Evolutionary conservation across 2,888 invertebrate genomes (phyloP).

Genomic region (Lasius fuliginosus): DNA sequence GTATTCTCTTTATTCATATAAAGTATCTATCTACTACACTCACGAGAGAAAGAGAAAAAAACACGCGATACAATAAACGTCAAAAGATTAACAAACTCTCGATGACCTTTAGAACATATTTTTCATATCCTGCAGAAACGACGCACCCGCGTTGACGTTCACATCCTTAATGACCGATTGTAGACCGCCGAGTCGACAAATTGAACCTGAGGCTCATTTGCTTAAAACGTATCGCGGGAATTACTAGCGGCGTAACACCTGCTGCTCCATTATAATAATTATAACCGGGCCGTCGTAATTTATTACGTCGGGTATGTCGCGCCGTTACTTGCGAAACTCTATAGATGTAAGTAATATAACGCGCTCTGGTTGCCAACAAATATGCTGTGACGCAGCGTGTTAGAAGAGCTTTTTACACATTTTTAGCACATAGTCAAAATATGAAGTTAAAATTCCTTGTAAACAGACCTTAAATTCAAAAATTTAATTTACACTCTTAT

Average conservation of each 20-base stretch:
- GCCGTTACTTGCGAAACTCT: constrained; percentile 52
- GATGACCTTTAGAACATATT: constrained; percentile 44
- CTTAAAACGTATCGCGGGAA: constrained; percentile 80
- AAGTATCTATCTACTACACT: background rate
- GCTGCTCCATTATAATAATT: constrained; percentile 85
- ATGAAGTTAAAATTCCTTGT: background rate
- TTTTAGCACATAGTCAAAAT: constrained; percentile 28
- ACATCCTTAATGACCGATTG: constrained; percentile 78
- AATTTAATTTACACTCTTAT: background rate
- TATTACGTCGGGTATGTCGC: constrained; percentile 67
- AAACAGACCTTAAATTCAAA: background rate
- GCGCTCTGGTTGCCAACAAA: constrained; percentile 42
- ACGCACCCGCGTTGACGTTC: constrained; percentile 49
- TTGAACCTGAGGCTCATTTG: constrained; percentile 82
- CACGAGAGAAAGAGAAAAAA: background rate
- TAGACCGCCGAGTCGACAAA: constrained; percentile 77
- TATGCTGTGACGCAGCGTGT: constrained; percentile 26
- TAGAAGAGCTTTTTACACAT: constrained; percentile 38
- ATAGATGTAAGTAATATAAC: constrained; percentile 56
- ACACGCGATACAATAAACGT: background rate
- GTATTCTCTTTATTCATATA: background rate
- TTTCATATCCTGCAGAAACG: constrained; percentile 55
- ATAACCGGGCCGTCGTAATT: constrained; percentile 79
- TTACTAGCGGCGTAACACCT: constrained; percentile 79
- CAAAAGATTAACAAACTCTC: constrained; percentile 57